These are phyloP conservation scores for Lerista edwardsae DNA, from an alignment of 2,797 vertebrate genomes.

Conservation along the genomic window DNA sequence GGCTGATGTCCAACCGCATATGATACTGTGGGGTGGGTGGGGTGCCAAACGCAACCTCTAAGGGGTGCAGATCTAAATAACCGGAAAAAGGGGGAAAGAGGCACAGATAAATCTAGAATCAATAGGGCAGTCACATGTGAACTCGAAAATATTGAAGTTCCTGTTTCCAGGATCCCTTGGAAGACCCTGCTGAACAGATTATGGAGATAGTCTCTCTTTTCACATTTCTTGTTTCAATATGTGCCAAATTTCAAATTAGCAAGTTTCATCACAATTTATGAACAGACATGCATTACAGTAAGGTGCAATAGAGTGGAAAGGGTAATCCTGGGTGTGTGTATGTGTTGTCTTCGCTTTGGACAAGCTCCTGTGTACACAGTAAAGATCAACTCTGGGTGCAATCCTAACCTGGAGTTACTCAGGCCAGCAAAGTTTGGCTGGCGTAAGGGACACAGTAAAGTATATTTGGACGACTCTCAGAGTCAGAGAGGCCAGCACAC, in stretches of 20 bases:
- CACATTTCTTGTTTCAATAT: background rate
- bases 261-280: background rate
- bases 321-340: no score
- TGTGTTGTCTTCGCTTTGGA: no score
- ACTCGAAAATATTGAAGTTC: background rate
- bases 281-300: background rate
- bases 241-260: background rate
- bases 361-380: background rate
- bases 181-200: background rate
- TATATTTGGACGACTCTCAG: no score
- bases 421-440: no score
- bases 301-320: background rate
- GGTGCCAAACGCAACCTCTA: background rate
- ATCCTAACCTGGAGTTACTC: no score
- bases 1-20: constrained; percentile 94
- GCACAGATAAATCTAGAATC: accelerated
- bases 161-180: background rate
- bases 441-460: no score
- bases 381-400: background rate
- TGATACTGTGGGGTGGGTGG: constrained; percentile 69
- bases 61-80: background rate
- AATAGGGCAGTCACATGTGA: background rate
- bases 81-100: accelerated
- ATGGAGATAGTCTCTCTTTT: background rate
- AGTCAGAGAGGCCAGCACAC: no score